phyloP scores from a whole-genome alignment of 2,113 vertebrate species.

The Cyanoderma ruficeps region DNA sequence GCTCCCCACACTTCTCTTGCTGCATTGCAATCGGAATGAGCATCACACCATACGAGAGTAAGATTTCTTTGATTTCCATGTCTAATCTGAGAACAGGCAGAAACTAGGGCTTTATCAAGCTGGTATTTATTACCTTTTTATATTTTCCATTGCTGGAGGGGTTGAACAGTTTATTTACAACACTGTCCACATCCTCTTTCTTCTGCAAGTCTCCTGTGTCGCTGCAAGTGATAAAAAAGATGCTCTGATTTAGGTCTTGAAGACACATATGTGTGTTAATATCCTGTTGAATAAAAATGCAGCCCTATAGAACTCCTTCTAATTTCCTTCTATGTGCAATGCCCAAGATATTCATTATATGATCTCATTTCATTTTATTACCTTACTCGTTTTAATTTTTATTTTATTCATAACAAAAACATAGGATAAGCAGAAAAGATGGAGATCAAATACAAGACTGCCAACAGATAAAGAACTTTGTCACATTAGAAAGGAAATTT shows the following conservation, averaged over 20 bases:
- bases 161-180: neutral
- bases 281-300: slow-evolving; percentile 68
- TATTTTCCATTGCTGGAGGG: neutral
- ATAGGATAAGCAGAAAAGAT: slow-evolving; percentile 9
- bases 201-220: neutral
- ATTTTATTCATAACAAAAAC: slow-evolving; percentile 54
- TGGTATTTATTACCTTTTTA: neutral
- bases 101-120: neutral
- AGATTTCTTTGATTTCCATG: neutral
- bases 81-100: neutral
- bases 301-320: slow-evolving; percentile 34
- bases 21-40: neutral
- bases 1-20: neutral
- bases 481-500: slow-evolving; percentile 42
- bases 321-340: slow-evolving; percentile 68
- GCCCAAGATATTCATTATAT: slow-evolving; percentile 24
- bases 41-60: accelerated
- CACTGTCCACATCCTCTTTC: neutral
- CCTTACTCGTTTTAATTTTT: slow-evolving; percentile 51
- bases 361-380: slow-evolving; percentile 60
- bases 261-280: slow-evolving; percentile 55
- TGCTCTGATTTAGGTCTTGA: slow-evolving; percentile 35
- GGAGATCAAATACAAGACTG: slow-evolving; percentile 6
- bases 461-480: slow-evolving; percentile 17
- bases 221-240: slow-evolving; percentile 42